phyloP scores from a whole-genome alignment of 2,888 invertebrate species.

The Drosophila lutescens region DNA sequence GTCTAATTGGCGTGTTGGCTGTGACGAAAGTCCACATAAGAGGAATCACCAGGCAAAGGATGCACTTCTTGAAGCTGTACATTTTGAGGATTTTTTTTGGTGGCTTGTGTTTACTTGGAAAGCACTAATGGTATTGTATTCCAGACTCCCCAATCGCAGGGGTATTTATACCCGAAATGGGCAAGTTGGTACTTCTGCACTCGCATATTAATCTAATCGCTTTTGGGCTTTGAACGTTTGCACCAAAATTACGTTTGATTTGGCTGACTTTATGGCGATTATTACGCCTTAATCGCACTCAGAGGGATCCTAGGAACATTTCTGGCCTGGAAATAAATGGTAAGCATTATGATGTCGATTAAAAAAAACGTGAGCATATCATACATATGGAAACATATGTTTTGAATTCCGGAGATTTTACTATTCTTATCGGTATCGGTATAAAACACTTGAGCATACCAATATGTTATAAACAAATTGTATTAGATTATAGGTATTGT shows the following conservation, averaged over 20 bases:
- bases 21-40: slow-evolving; percentile 29
- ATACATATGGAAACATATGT: not conserved
- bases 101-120: slow-evolving; percentile 13
- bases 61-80: slow-evolving; percentile 37
- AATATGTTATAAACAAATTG: not conserved
- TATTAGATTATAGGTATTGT: not conserved
- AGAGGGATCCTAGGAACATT: not conserved
- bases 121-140: slow-evolving; percentile 31
- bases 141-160: slow-evolving; percentile 24
- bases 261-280: slow-evolving; percentile 9
- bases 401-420: not conserved
- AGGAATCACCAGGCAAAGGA: slow-evolving; percentile 39
- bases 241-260: slow-evolving; percentile 26
- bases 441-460: not conserved
- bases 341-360: not conserved
- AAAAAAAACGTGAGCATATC: not conserved
- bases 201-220: slow-evolving; percentile 55
- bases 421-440: not conserved
- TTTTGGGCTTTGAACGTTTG: slow-evolving; percentile 12
- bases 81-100: not conserved
- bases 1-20: slow-evolving; percentile 56
- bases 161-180: slow-evolving; percentile 45
- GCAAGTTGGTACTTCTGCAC: slow-evolving; percentile 50
- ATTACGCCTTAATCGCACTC: slow-evolving; percentile 25
- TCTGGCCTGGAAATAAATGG: not conserved